A percentile compares a stretch with the other conserved stretches of the same genome.
These are phyloP conservation scores for Pteria penguin DNA, from an alignment of 2,888 invertebrate species.

Conservation along the genomic window DNA sequence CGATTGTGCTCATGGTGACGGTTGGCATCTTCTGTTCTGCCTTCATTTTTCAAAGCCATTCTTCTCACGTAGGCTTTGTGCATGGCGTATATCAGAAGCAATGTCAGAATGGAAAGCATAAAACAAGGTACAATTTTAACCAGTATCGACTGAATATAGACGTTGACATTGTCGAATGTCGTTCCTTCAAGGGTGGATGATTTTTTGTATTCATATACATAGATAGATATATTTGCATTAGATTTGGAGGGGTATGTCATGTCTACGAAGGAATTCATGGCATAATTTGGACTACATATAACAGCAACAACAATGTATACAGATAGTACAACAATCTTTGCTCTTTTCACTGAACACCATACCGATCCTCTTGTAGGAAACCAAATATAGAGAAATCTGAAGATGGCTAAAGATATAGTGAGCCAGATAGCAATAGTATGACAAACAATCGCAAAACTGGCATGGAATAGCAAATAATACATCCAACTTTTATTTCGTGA, in stretches of 20 bases:
- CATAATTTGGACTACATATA: conserved; percentile 91
- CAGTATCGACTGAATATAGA: conserved; percentile 90
- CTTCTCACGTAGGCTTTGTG: conserved; percentile 77
- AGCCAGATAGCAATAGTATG: conserved; percentile 96
- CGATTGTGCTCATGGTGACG: conserved; percentile 83
- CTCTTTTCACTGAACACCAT: conserved; percentile 91
- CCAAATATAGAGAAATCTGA: conserved; percentile 88
- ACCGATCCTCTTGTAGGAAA: conserved; percentile 89
- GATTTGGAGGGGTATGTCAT: too few relatives aligned
- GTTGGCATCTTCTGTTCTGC: conserved; percentile 75
- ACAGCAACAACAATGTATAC: conserved; percentile 91
- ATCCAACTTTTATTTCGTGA: conserved; percentile 79
- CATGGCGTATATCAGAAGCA: conserved; percentile 80
- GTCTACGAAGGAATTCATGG: conserved; percentile 84
- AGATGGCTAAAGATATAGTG: conserved; percentile 94
- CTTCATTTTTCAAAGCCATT: conserved; percentile 73
- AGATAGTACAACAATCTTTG: conserved; percentile 89
- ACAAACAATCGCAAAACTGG: conserved; percentile 92
- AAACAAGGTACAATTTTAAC: conserved; percentile 95
- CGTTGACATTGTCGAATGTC: conserved; percentile 28
- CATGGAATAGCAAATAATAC: conserved; percentile 85
- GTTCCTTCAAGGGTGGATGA: neutral
- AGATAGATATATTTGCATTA: conserved; percentile 16
- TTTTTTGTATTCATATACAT: conserved; percentile 18
- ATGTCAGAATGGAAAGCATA: conserved; percentile 86